Evolutionary conservation across 1,140 invertebrate species (phyloP), one percentile per base, ranked within the genome.

Genomic region (Aphelenchoides fujianensis): DNA sequence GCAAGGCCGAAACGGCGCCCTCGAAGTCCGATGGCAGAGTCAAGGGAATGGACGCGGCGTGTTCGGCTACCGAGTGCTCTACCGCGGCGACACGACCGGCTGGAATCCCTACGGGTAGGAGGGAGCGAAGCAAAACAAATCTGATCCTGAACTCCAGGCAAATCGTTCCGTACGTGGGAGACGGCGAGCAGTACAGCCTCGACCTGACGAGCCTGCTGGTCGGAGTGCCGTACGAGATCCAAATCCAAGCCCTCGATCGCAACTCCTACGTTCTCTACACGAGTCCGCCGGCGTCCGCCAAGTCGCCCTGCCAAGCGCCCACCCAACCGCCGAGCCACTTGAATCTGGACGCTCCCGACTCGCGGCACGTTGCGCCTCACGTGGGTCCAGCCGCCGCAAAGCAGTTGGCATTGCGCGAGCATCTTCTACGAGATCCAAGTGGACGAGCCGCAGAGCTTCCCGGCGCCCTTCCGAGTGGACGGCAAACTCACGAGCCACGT

Each of bases 221-320:
- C n/a, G 82, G 82, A 34, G 30, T 75, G 9, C 64, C 68, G 2
- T 84, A 84, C 68, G 70, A 76, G 53, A 72, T 83, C 16, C 79
- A 84, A 61, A 74, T 83, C 30, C 83, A 83, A 59, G 83, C 82
- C 30, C 57, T 83, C 16, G 82, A 83, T 66, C 59, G 82, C 16
- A 83, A 83, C 69, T 84, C 81, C 12, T 84, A 84, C 64, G 83
- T 84, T 23, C 79, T 83, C 32, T 83, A 76, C 67, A 80, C 75
- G 7, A 79, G 77, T 48, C 74, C 72, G 28, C 74, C 78, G 62
- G 74, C 77, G 7, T 66, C 34, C 37, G 82, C 82, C 1, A 64
- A 74, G 55, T 81, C 76, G 37, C 68, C 71, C 32, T 83, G 82
- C 57, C 71, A 73, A 74, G 73, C 76, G 23, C 82, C 82, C 32